These are phyloP conservation scores for Chaetura pelagica DNA, from an alignment of 2,113 vertebrate genomes.

Conservation along the genomic window DNA sequence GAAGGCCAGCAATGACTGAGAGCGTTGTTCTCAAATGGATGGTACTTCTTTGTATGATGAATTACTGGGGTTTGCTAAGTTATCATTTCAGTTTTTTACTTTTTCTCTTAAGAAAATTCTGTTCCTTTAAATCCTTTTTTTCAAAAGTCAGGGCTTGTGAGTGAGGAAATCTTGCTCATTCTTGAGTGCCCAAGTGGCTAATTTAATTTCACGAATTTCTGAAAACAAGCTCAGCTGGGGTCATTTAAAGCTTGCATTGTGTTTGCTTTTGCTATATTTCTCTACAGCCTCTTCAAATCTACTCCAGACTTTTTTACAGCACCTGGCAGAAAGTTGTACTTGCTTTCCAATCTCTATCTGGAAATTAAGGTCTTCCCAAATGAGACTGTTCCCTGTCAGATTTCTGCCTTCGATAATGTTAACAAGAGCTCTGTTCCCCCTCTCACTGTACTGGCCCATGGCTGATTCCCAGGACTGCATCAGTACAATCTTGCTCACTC, in stretches of 20 bases:
- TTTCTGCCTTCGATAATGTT: constrained; percentile 14
- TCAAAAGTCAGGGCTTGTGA: not conserved
- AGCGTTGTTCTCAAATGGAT: not conserved
- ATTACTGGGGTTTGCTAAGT: not conserved
- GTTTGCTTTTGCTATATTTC: constrained; percentile 43
- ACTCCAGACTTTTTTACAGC: constrained; percentile 39
- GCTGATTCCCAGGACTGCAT: not conserved
- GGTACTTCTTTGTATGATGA: not conserved
- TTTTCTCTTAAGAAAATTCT: not conserved
- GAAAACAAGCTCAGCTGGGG: not conserved
- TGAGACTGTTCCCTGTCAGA: not conserved
- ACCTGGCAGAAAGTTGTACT: constrained; percentile 44
- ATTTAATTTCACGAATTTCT: constrained; percentile 20
- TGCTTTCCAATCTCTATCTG: constrained; percentile 14
- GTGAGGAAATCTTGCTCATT: constrained; percentile 11
- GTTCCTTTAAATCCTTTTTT: not conserved
- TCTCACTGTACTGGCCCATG: not conserved
- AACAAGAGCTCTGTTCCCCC: not conserved
- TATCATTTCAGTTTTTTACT: not conserved
- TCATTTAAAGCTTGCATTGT: not conserved
- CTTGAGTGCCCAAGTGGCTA: constrained; percentile 23
- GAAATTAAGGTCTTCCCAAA: constrained; percentile 28
- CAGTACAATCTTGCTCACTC: not conserved
- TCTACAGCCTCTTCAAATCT: constrained; percentile 30
- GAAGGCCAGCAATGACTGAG: not conserved